Base-by-base conservation (phyloP, 2,888 invertebrate species). In the Megaustenia siamemsis region DNA sequence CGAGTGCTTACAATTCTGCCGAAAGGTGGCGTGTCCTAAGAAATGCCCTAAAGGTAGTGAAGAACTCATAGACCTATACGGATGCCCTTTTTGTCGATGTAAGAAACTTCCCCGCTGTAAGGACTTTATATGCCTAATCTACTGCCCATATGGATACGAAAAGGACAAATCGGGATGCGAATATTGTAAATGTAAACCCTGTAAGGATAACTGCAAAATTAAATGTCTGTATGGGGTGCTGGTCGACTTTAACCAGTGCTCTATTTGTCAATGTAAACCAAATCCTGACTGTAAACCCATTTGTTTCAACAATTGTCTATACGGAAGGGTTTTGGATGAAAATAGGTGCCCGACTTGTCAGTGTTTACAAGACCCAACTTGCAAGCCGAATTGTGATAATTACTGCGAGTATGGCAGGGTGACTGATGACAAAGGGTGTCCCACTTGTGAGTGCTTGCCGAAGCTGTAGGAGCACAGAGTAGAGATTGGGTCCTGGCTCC, bases 231-330 rank as follows among this genome's bases (percentile, higher is more conserved):
- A 45, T 45, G 71, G 45, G 45, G 45, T 28, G 4, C 24, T 73
- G n/a, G 49, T 49, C 0, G 73, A 49, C 24, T 28, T 73, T 49
- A 21, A 49, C 15, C 49, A 49, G 0, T 73, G 73, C 32, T 1
- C 32, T 12, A 15, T 73, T 21, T 73, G 73, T 35, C 32, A 49
- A 18, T 73, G 73, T 49, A 73, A 49, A 32, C 73, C 73, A 45
- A 28, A 49, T 0, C 4, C 73, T 15, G 49, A 73, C 1, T 73
- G 73, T 35, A 32, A 49, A 32, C 73, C 49, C 4, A 35, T 73
- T 0, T 73, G 73, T 35, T 1, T 0, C 12, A 49, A 49, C 18
- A 15, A 8, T 1, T 73, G 73, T 49, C 12, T 3, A 18, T 6
- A 73, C 35, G 73, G 73, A 15, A 49, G 49, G 49, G 45, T 73